These are phyloP conservation scores for Aphelocoma californica DNA, from an alignment of 2,797 vertebrate species.

Conservation along the genomic window DNA sequence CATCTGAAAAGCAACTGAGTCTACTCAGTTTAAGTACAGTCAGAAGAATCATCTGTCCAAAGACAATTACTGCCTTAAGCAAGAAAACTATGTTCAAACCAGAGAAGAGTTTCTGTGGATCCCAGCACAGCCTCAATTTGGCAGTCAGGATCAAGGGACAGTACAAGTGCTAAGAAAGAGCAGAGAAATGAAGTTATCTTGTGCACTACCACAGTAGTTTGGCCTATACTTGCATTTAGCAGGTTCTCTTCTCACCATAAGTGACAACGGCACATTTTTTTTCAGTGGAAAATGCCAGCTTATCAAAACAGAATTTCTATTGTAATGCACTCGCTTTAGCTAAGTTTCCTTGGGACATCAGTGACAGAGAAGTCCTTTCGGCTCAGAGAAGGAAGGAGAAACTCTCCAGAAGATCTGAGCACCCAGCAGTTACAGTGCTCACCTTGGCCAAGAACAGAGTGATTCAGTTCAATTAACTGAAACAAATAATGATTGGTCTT, in stretches of 20 bases:
- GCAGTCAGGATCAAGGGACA: not conserved
- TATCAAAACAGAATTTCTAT: not conserved
- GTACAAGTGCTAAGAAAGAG: not conserved
- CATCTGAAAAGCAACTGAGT: not conserved
- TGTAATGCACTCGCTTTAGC: not conserved
- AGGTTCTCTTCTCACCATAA: not conserved
- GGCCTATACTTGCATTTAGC: not conserved
- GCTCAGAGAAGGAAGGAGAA: not conserved
- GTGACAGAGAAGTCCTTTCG: not conserved
- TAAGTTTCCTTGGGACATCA: not conserved
- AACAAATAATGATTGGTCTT: not conserved
- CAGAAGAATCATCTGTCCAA: not conserved
- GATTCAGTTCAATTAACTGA: not conserved
- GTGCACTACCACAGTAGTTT: not conserved
- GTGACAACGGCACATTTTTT: not conserved
- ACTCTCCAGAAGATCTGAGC: rapidly evolving
- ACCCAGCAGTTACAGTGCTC: rapidly evolving
- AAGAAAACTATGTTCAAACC: not conserved
- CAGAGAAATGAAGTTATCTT: not conserved
- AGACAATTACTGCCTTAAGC: not conserved
- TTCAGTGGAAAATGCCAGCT: not conserved
- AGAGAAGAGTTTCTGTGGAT: not conserved
- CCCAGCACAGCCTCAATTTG: not conserved
- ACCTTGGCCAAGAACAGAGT: not conserved
- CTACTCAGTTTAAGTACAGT: not conserved